These are phyloP conservation scores for Gobius niger DNA, from an alignment of 2,113 vertebrate species.

Conservation along the genomic window DNA sequence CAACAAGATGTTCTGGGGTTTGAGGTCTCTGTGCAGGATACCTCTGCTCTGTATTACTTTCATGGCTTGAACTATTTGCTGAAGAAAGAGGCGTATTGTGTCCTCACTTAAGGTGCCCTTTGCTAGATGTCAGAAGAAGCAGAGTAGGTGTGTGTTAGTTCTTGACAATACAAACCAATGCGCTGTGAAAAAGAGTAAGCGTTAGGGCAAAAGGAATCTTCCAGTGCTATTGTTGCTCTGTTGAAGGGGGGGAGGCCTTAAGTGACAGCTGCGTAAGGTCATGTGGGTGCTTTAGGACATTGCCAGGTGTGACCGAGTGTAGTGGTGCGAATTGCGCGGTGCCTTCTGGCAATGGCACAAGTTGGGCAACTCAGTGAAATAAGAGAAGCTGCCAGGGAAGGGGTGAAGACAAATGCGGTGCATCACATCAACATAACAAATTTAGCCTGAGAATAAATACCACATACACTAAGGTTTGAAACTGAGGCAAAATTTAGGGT, in stretches of 20 bases:
- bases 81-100: constrained; percentile 93
- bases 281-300: constrained; percentile 49
- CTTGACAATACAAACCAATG: background rate
- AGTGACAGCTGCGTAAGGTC: constrained; percentile 72
- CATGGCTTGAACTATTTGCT: constrained; percentile 94
- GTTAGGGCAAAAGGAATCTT: constrained; percentile 2
- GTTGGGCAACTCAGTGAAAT: constrained; percentile 29
- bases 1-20: constrained; percentile 95
- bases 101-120: constrained; percentile 94
- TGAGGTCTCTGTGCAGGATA: constrained; percentile 94
- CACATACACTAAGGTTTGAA: constrained; percentile 9
- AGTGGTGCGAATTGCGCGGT: constrained; percentile 49
- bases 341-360: constrained; percentile 42
- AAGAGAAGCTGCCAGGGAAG: constrained; percentile 28
- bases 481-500: background rate
- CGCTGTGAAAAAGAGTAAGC: background rate
- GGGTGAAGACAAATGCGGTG: constrained; percentile 30
- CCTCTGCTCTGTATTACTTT: constrained; percentile 89
- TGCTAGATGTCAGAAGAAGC: constrained; percentile 65
- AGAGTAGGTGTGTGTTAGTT: background rate
- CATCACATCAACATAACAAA: constrained; percentile 29
- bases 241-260: constrained; percentile 53
- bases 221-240: constrained; percentile 70
- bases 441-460: constrained; percentile 33
- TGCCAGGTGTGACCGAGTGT: constrained; percentile 48